Percentiles rank a stretch among this genome's conserved stretches.
Evolutionary conservation across 1,140 invertebrate genomes (phyloP).

Genomic region (Drosophila teissieri): DNA sequence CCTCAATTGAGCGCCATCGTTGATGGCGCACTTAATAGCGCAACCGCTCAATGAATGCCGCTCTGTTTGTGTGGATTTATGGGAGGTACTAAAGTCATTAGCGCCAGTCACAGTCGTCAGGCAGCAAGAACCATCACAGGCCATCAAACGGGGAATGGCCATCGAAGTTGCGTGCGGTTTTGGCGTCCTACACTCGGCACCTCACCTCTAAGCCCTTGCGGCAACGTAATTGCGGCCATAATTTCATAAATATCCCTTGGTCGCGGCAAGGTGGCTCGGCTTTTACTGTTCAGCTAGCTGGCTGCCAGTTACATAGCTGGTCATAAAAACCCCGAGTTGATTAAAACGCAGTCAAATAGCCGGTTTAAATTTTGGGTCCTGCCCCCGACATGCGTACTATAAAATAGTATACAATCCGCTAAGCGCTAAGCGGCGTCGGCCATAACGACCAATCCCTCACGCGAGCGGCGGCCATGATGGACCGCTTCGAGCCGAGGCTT

Average conservation of each 20-base stretch:
- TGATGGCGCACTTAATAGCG: constrained; percentile 78
- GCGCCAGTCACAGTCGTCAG: constrained; percentile 63
- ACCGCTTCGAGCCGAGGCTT: constrained; percentile 1
- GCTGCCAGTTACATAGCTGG: constrained; percentile 3
- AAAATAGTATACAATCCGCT: constrained; percentile 36
- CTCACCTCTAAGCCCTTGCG: constrained; percentile 23
- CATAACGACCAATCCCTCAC: constrained; percentile 60
- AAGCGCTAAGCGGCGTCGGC: constrained; percentile 32
- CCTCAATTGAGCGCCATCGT: constrained; percentile 68
- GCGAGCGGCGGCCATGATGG: constrained; percentile 65
- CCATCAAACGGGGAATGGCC: constrained; percentile 23
- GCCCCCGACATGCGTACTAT: constrained; percentile 67
- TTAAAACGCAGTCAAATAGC: constrained; percentile 65
- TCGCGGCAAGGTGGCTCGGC: constrained; percentile 43
- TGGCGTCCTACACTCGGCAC: constrained; percentile 13
- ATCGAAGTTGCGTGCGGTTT: constrained; percentile 58
- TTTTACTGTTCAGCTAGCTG: constrained; percentile 50
- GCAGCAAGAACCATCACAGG: constrained; percentile 20
- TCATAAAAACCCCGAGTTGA: constrained; percentile 56
- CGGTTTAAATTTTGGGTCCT: constrained; percentile 41
- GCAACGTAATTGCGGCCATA: constrained; percentile 67
- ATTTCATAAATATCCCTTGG: constrained; percentile 76
- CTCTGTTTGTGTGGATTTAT: constrained; percentile 73
- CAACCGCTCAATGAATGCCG: constrained; percentile 61
- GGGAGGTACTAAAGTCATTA: constrained; percentile 78